Base-by-base conservation (phyloP, 2,888 invertebrate genomes). In the Leistus spinibarbis region DNA sequence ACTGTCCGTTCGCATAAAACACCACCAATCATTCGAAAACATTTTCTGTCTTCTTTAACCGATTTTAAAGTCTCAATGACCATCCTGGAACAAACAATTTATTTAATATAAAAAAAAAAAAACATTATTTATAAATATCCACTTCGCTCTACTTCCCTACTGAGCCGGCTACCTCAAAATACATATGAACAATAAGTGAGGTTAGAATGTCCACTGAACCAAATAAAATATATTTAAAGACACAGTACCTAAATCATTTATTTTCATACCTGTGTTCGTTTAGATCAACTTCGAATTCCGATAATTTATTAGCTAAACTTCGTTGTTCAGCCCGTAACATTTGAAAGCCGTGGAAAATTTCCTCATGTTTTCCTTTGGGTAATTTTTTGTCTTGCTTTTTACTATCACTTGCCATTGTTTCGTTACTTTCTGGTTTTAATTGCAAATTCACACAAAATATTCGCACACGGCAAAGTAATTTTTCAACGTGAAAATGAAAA, bases 11-110 rank as follows among this genome's bases (percentile, higher is more conserved):
- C 97, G 78, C 96, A 95, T 71, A 98, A 88, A 75, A 98, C 94
- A 23, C 98, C 98, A 70, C 98, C 98, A 78, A 98, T 92, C 89
- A 98, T 91, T 82, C 97, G 91, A 85, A 94, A 98, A 85, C 98
- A 98, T 85, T 94, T 96, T 79, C 97, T 91, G 69, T 91, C 90
- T 13, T 90, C 91, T 82, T 95, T 95, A 20, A 97, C 94, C 76
- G 92, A 92, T 83, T 94, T 92, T 77, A 99, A 87, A 13, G 97
- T 96, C 82, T 97, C 97, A 80, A 97, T 94, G 75, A 99, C 98
- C 85, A 98, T 92, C 85, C 98, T 98, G 86, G 63, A 88, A 86
- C 77, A 74, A 77, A 78, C 76, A 77, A 23, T 74, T 56, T 19
- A 56, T 24, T 10, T 72, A 65, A 74, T 67, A 68, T 74, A 67